phyloP scores from a whole-genome alignment of 1,140 invertebrate species.

The Drusus annulatus region DNA sequence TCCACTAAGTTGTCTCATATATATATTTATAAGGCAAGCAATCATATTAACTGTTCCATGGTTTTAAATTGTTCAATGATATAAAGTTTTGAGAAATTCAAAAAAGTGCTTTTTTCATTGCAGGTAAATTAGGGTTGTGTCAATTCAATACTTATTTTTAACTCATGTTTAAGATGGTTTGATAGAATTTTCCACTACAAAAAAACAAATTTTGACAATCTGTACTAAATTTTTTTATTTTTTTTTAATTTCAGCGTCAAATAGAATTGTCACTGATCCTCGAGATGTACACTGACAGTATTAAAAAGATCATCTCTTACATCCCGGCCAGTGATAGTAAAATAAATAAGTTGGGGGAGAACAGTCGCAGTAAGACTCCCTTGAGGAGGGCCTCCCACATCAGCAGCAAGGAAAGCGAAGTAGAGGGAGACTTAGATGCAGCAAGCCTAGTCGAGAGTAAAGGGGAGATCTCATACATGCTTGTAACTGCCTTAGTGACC shows the following conservation, averaged over 20 bases:
- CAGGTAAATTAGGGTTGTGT: no score
- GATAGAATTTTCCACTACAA: no score
- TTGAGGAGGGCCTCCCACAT: no score
- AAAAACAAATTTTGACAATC: no score
- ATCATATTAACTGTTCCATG: no score
- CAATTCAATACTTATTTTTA: no score
- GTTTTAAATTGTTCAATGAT: no score
- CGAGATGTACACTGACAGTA: slow-evolving; percentile 70
- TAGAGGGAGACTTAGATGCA: slow-evolving; percentile 26
- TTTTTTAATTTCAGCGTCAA: slow-evolving; percentile 69
- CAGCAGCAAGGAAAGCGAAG: slow-evolving; percentile 25
- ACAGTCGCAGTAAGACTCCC: slow-evolving; percentile 20
- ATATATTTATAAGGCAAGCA: no score
- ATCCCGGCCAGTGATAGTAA: slow-evolving; percentile 55
- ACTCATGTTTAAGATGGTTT: no score
- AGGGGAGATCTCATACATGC: slow-evolving; percentile 55
- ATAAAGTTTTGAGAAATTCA: no score
- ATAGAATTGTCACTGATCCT: slow-evolving; percentile 74
- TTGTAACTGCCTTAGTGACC: slow-evolving; percentile 54
- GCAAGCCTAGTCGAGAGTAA: slow-evolving; percentile 24
- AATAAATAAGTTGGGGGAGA: slow-evolving; percentile 49
- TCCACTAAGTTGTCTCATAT: no score
- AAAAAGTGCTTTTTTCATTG: no score
- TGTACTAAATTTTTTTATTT: not conserved
- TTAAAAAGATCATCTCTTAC: slow-evolving; percentile 52